Base-by-base conservation (phyloP, 1,140 invertebrate species). In the Rhizoglyphus robini region DNA sequence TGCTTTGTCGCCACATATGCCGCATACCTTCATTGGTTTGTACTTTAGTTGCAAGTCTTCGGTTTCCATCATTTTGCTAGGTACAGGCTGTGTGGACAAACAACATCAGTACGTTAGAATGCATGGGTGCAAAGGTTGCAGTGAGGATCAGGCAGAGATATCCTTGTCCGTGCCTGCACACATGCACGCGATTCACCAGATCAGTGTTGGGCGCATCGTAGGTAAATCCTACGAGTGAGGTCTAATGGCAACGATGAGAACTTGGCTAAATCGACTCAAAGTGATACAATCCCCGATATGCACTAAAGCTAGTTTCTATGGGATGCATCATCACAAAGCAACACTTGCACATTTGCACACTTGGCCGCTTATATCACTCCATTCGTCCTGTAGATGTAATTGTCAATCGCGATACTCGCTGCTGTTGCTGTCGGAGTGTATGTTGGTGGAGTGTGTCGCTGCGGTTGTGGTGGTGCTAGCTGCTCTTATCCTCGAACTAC, bases 1-100 rank as follows among this genome's bases (percentile, higher is more conserved):
- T 48, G 63, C 63, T 51, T 64, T 64, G 29, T 64, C 63, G n/a
- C 63, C 63, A 64, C 63, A 64, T 34, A 64, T 64, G 13, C 63
- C 63, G 31, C 63, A 64, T 20, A 49, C 18, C 31, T 64, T 64
- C 4, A 20, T 51, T 29, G 46, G 27, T 49, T 64, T 60, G 27
- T 60, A 60, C 27, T 60, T 60, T 23, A 60, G 15, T 11, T 60
- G 27, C n/a, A 29, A 8, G 36, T 60, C 58, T 29, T 27, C 25
- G 20, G 5, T 13, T 1, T 58, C 54, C 54, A 58, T 58, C 54
- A 58, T 58, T 2, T n/a, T 13, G 15, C 11, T n/a, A n/a, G n/a
- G n/a, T n/a, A n/a, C n/a, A n/a, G n/a, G n/a, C n/a, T n/a, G n/a
- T n/a, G n/a, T n/a, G n/a, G 23, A 46, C 41, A 46, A 46, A 46